Evolutionary conservation across 2,797 vertebrate genomes (phyloP), one percentile per base, ranked within the genome.

Genomic region (Steatocranus sp.): DNA sequence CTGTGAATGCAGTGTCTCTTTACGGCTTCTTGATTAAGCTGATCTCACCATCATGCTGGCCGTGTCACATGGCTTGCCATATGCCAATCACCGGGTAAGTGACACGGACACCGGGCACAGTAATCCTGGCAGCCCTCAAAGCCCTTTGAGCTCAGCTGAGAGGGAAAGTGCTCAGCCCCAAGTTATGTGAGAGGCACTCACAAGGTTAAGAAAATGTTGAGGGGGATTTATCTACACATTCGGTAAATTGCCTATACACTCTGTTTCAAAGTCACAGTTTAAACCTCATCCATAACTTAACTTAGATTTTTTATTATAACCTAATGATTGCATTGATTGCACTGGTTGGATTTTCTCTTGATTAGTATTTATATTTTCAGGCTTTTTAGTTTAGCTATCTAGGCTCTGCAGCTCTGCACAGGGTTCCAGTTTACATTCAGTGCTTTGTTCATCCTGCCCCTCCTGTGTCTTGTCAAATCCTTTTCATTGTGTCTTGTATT

Each of bases 31-130:
- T 84, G 70, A 90, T 90, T 87, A 93, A 82, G 91, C 93, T 95
- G 95, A 96, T 92, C 91, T 96, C 94, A 96, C 86, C 66, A 68
- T 92, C 92, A 89, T 86, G 87, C 91, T 88, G 90, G 74, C 76
- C 10, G 86, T 25, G 86, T 96, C 96, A 95, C 95, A 94, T 85
- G 92, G 84, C 50, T 6, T 9, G 54, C 77, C 87, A 81, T 85
- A 87, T 89, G 92, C 79, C 89, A 88, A 87, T 89, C 93, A 92
- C 84, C 38, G 43, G 83, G 86, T 81, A 25, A 81, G 87, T 8
- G 87, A 90, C 86, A 91, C 17, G 70, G 88, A 92, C 87, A 90
- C 86, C 41, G 20, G 74, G 77, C 75, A 84, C 85, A 76, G 63
- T 87, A 85, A 76, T 85, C 79, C 79, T 66, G 76, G 76, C 66